Conservation (phyloP, 2,113 vertebrate species). For the Seriola quinqueradiata region DNA sequence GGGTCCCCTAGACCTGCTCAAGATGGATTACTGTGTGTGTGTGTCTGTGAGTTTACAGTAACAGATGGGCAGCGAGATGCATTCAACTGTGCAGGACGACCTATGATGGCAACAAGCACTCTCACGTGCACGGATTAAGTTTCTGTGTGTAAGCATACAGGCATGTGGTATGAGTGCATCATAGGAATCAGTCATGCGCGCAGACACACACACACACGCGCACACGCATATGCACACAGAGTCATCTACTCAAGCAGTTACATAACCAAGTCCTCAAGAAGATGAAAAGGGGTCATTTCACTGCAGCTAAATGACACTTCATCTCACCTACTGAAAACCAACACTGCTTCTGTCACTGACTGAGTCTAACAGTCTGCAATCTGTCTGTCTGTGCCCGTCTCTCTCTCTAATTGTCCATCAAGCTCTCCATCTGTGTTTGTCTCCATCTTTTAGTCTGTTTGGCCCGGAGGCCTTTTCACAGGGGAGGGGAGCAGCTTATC, state of each 20-base stretch:
- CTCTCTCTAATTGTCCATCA: slow-evolving; percentile 62
- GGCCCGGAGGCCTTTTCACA: slow-evolving; percentile 53
- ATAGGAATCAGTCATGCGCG: slow-evolving; percentile 9
- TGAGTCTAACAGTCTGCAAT: slow-evolving; percentile 15
- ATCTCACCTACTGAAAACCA: slow-evolving; percentile 35
- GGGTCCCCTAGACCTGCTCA: not conserved
- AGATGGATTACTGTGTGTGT: slow-evolving; percentile 20
- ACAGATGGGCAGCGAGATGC: slow-evolving; percentile 20
- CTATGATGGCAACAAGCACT: not conserved
- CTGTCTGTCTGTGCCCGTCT: slow-evolving; percentile 40
- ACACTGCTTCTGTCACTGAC: not conserved
- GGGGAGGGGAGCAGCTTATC: slow-evolving; percentile 48
- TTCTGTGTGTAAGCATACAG: not conserved
- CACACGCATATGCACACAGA: not conserved
- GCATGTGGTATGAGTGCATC: not conserved
- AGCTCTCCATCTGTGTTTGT: slow-evolving; percentile 53
- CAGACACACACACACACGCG: not conserved
- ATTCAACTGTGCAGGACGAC: not conserved
- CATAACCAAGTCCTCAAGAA: slow-evolving; percentile 23
- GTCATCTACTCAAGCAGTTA: slow-evolving; percentile 2
- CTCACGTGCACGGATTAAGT: not conserved
- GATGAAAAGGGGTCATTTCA: slow-evolving; percentile 42
- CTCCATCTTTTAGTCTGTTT: slow-evolving; percentile 40
- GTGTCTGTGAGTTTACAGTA: slow-evolving; percentile 3
- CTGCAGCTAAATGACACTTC: slow-evolving; percentile 40